Evolutionary conservation across 2,888 invertebrate species (phyloP), one percentile per base, ranked within the genome.

Genomic region (Orthonychiurus folsomi): DNA sequence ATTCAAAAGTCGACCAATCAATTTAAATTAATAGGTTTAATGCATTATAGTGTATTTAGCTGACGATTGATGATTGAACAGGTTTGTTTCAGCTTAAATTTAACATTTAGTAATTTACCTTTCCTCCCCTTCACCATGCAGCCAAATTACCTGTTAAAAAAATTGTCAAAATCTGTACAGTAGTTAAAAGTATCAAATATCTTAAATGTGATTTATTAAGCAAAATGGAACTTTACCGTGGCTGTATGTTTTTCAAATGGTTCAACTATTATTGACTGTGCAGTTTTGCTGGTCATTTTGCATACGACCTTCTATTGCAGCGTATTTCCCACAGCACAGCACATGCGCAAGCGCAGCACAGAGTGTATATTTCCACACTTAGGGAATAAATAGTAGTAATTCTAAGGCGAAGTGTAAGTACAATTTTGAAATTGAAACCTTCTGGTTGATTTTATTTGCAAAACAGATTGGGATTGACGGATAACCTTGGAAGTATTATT

Each of bases 211-310:
- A 37, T 5, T 9, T 9, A 37, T 37, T 37, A 37, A 9, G 9
- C 37, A 55, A 55, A 25, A 55, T 20, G 9, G 12, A n/a, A n/a
- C n/a, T n/a, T 52, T 52, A 52, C 52, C 23, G 52, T 52, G 9
- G 52, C 52, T n/a, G 52, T 52, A 20, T 52, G 52, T n/a, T 52
- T 52, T 52, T n/a, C 52, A 20, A 21, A 20, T 52, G 52, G 52
- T 52, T 52, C 52, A 52, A 52, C n/a, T 12, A 52, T 52, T 5
- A n/a, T 21, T 5, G 52, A n/a, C n/a, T 52, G 5, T 37, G 15
- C 5, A 5, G 37, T 37, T 15, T 37, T 37, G 37, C 37, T 37
- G 9, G 37, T 37, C 37, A 37, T n/a, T n/a, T n/a, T n/a, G n/a
- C n/a, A n/a, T n/a, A n/a, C n/a, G n/a, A n/a, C n/a, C n/a, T n/a